Conservation (phyloP, 2,888 invertebrate genomes). For the Lasioglossum figueresi region DNA sequence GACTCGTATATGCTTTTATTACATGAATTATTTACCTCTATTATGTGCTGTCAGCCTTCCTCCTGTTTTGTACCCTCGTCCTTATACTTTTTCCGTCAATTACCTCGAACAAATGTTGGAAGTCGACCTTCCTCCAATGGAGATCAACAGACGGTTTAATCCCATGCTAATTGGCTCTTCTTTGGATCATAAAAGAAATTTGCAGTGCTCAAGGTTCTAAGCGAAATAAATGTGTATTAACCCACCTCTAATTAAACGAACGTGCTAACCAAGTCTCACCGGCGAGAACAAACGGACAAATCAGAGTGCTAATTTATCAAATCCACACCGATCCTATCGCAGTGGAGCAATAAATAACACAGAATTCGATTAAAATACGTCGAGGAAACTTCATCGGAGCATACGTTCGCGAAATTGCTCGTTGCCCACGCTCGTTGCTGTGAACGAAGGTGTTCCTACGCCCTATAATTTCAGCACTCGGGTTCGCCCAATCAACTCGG, state of each 20-base stretch:
- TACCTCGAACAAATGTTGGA: not conserved
- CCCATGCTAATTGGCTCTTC: not conserved
- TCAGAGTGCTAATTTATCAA: not conserved
- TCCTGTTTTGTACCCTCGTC: not conserved
- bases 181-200: no score
- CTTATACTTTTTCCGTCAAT: not conserved
- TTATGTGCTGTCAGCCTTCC: not conserved
- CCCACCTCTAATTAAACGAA: not conserved
- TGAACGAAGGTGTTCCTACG: not conserved
- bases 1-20: not conserved
- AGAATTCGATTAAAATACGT: not conserved
- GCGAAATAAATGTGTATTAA: not conserved
- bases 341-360: not conserved
- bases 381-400: not conserved
- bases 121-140: not conserved
- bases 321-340: not conserved
- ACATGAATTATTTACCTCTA: not conserved
- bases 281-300: not conserved
- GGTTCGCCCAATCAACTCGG: conserved; percentile 1
- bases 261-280: not conserved
- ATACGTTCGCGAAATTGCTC: not conserved
- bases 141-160: not conserved
- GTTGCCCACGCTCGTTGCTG: not conserved
- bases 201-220: not conserved
- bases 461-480: not conserved